phyloP scores from a whole-genome alignment of 2,113 vertebrate genomes.

The Tiliqua scincoides region DNA sequence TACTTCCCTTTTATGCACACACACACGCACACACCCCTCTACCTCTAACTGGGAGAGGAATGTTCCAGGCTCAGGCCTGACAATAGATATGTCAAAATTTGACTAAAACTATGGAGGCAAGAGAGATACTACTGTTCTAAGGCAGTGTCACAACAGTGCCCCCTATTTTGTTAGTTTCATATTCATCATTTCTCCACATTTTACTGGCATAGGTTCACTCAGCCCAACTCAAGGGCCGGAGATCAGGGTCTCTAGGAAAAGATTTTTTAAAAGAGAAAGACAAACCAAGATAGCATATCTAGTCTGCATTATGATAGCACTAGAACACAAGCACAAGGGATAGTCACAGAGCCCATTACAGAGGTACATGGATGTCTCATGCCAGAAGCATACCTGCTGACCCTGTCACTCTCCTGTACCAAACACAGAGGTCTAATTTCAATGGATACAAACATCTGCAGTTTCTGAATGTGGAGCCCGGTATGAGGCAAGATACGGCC shows the following conservation, averaged over 20 bases:
- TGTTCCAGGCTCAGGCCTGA: background rate
- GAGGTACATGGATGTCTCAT: background rate
- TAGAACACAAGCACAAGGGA: background rate
- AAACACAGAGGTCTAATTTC: too few relatives aligned
- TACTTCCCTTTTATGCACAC: background rate
- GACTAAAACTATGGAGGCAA: background rate
- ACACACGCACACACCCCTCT: too few relatives aligned
- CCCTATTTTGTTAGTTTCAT: background rate
- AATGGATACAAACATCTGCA: background rate
- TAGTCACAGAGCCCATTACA: background rate
- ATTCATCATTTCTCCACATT: background rate
- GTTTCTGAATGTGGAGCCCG: background rate
- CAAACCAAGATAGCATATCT: background rate
- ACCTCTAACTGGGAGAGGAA: too few relatives aligned
- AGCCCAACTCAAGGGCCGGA: background rate
- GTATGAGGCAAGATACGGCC: too few relatives aligned
- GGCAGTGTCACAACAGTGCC: background rate
- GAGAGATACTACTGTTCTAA: background rate
- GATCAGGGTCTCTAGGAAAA: background rate
- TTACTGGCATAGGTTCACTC: background rate
- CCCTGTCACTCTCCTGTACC: too few relatives aligned
- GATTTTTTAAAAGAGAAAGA: background rate
- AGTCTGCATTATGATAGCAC: background rate
- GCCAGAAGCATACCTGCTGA: background rate
- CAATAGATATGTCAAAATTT: background rate